Base-by-base conservation (phyloP, 2,797 vertebrate genomes). In the Myotis vivesi region DNA sequence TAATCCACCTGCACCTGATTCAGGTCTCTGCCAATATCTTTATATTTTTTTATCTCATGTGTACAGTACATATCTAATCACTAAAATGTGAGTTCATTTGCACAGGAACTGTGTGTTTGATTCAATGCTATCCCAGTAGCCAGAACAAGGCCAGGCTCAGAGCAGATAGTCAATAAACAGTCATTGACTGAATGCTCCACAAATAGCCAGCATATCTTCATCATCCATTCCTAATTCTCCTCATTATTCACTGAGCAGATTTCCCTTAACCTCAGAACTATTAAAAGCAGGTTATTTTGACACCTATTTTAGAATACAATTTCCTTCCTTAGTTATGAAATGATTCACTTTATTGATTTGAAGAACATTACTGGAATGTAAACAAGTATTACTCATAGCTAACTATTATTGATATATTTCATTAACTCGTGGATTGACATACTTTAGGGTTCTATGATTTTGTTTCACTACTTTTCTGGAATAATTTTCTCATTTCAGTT, bases 371-470 rank as follows among this genome's bases (percentile, higher is more conserved):
- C 1, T 68, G 51, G 41, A 95, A 92, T 38, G 12, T 46, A 76
- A 80, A 90, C 25, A 81, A 95, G 55, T 51, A 76, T 33, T 77
- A 53, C 16, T 23, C 38, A 66, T 2, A 59, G 71, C 15, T 91
- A 80, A 93, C 1, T 69, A 59, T 53, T 83, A 95, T 85, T 86
- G 79, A 53, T 8, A 57, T 25, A 71, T 59, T 83, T 86, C 4
- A 94, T 38, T 92, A 89, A 91, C 62, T 68, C 96, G 11, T 73
- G 41, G 87, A 68, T 20, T 87, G 16, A 79, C 8, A 80, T 75
- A 69, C 36, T 89, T 75, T 57, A 95, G 69, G 22, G 49, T 46
- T 59, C 25, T 71, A n/a, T 59, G 46, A 73, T 86, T 91, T 41
- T 95, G 25, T 59, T 87, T 81, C 33, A 73, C n/a, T 13, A 13